Base-by-base conservation (phyloP, 2,113 vertebrate species). In the Brachirus orientalis region DNA sequence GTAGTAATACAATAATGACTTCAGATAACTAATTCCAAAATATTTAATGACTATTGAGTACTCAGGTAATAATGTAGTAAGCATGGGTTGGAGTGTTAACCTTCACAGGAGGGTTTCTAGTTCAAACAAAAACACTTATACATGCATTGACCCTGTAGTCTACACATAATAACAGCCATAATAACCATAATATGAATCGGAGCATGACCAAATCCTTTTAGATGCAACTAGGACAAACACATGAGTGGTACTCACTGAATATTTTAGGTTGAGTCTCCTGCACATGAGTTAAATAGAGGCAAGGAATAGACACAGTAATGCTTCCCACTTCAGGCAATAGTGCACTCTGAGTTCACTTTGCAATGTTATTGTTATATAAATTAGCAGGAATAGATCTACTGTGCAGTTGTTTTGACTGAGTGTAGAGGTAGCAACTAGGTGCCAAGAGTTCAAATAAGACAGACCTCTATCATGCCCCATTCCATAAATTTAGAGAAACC, bases 181-280 rank as follows among this genome's bases (percentile, higher is more conserved):
- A 60, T 52, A 64, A 40, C 41, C 46, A n/a, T 56, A 58, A 69
- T 63, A 50, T 44, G 12, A 82, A 72, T 70, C 48, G 56, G 40
- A 83, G 78, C 69, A 67, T 52, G 71, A 65, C 63, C 50, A 38
- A 52, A 73, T 73, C 60, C 50, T 66, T 83, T 83, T 43, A 79
- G 67, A 75, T 74, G 65, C 62, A 87, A 66, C 72, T 72, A 63
- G 72, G 83, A 85, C 79, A 83, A 82, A 87, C 56, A 70, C 78
- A 63, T n/a, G 17, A 79, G 60, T 62, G 63, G 22, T 65, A n/a
- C 58, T 44, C 63, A 48, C 63, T 83, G 77, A 86, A 84, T 90
- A 84, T 86, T 87, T 90, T 45, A 85, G 65, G 22, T 41, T 33
- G 60, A 47, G 67, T 68, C 65, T 63, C 51, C 41, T 53, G 65